A percentile compares a stretch with the other conserved stretches of the same genome.
These are phyloP conservation scores for Diaprepes abbreviatus DNA, from an alignment of 2,888 invertebrate species.

Conservation along the genomic window DNA sequence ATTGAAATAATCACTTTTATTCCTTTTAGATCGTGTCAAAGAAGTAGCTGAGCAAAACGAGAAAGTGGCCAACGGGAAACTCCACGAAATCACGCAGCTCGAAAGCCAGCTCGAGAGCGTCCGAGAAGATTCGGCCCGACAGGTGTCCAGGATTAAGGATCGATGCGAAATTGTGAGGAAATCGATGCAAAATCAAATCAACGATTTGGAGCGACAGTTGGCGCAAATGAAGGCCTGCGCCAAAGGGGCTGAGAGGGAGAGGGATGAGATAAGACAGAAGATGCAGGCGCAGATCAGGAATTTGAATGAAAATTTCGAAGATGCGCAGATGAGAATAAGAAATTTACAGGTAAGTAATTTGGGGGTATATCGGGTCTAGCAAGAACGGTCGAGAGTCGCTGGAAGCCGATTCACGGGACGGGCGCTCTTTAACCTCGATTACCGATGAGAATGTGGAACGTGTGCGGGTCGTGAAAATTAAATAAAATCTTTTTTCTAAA, in stretches of 20 bases:
- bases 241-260: constrained; percentile 76
- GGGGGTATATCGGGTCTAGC: too few relatives aligned
- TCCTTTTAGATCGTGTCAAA: constrained; percentile 71
- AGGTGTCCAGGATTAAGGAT: constrained; percentile 76
- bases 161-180: constrained; percentile 75
- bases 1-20: too few relatives aligned
- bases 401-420: too few relatives aligned
- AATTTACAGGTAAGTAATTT: constrained; percentile 72
- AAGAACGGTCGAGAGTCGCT: too few relatives aligned
- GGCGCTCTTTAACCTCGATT: too few relatives aligned
- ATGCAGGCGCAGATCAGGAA: constrained; percentile 78
- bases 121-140: constrained; percentile 78
- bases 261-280: constrained; percentile 78
- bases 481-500: too few relatives aligned
- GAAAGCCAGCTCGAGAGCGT: constrained; percentile 76
- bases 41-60: constrained; percentile 73
- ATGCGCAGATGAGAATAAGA: constrained; percentile 76
- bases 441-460: too few relatives aligned
- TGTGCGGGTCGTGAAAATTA: too few relatives aligned
- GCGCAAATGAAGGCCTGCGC: constrained; percentile 76
- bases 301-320: constrained; percentile 77
- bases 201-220: constrained; percentile 77
- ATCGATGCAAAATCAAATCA: constrained; percentile 75
- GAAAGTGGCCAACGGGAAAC: constrained; percentile 76
- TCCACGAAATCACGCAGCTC: constrained; percentile 77